Percentiles rank a stretch among this genome's conserved stretches.
These are phyloP conservation scores for Gyps fulvus DNA, from an alignment of 2,113 vertebrate genomes.

Conservation along the genomic window DNA sequence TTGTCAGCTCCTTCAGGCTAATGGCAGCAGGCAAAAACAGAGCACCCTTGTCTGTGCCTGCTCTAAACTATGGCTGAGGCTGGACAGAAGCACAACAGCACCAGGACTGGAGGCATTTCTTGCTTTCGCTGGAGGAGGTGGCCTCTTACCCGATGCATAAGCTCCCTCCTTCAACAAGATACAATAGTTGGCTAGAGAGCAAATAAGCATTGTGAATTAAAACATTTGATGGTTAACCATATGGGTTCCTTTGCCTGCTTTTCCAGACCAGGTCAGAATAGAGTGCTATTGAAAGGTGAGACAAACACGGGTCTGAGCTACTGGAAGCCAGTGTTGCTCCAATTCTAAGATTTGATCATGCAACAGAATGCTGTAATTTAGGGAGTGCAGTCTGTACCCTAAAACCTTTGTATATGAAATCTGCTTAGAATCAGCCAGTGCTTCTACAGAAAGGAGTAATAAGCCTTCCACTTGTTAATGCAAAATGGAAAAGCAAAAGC, in stretches of 20 bases:
- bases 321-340: background rate
- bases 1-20: background rate
- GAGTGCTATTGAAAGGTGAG: background rate
- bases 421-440: background rate
- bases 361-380: background rate
- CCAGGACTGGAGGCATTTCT: background rate
- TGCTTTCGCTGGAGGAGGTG: background rate
- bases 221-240: background rate
- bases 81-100: background rate
- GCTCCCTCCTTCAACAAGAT: background rate
- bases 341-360: background rate
- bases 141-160: background rate
- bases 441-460: background rate
- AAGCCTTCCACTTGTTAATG: background rate
- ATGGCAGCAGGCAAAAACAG: background rate
- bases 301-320: background rate
- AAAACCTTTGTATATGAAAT: fast-evolving
- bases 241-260: background rate
- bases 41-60: background rate
- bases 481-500: background rate
- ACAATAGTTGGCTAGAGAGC: background rate
- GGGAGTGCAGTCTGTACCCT: background rate
- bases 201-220: background rate
- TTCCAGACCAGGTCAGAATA: background rate
- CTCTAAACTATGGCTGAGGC: background rate